Conservation (phyloP, 2,797 vertebrate species). For the Pseudomugil gertrudae region DNA sequence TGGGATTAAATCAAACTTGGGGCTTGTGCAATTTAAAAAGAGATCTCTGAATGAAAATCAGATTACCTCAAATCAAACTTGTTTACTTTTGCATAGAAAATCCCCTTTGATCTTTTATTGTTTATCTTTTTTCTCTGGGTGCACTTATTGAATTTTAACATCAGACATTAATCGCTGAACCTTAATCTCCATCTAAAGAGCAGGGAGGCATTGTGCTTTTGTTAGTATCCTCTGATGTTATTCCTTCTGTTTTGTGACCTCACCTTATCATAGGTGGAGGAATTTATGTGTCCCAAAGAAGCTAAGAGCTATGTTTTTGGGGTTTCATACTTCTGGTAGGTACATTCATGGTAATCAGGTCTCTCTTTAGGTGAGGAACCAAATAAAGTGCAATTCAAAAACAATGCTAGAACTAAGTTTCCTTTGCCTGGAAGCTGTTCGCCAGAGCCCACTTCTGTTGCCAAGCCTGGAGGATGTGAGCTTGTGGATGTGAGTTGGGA, state of each 20-base stretch:
- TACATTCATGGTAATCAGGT: no score
- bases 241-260: constrained; percentile 43
- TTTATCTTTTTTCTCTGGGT: constrained; percentile 6
- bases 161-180: constrained; percentile 57
- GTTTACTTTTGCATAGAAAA: constrained; percentile 46
- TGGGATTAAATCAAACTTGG: constrained; percentile 61
- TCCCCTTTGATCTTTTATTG: constrained; percentile 43
- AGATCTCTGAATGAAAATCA: constrained; percentile 52
- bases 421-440: background rate
- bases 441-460: background rate
- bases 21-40: constrained; percentile 41
- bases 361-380: no score
- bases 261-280: no score
- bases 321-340: no score
- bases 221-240: no score
- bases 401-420: background rate
- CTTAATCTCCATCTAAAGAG: constrained; percentile 54
- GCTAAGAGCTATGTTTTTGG: no score
- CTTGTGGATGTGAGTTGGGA: no score
- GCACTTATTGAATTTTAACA: constrained; percentile 43
- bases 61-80: constrained; percentile 56
- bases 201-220: constrained; percentile 32
- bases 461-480: no score
- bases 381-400: no score
- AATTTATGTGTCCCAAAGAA: no score